phyloP scores from a whole-genome alignment of 2,113 vertebrate species.

The Tapirus terrestris region DNA sequence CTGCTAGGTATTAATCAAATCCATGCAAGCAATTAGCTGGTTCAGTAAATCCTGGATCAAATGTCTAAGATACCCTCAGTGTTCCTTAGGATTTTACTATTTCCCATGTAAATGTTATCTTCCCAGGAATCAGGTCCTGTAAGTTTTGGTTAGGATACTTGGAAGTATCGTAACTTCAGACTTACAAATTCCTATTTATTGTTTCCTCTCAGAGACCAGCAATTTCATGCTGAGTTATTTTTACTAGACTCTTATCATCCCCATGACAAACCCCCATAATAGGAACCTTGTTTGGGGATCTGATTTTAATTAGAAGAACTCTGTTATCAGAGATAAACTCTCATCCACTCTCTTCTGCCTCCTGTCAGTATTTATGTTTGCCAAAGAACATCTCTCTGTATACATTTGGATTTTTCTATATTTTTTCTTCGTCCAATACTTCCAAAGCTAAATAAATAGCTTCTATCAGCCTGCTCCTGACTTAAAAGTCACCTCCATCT shows the following conservation, averaged over 20 bases:
- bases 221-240: constrained; percentile 79
- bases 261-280: constrained; percentile 58
- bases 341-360: constrained; percentile 7
- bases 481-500: not conserved
- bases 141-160: constrained; percentile 69
- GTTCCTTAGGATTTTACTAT: constrained; percentile 46
- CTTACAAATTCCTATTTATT: constrained; percentile 76
- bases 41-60: constrained; percentile 52
- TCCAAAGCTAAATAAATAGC: not conserved
- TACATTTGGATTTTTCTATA: not conserved
- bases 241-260: constrained; percentile 75
- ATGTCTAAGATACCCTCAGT: constrained; percentile 34
- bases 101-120: constrained; percentile 74
- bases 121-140: constrained; percentile 71
- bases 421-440: not conserved
- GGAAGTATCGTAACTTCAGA: constrained; percentile 32
- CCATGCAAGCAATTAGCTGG: constrained; percentile 30
- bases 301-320: constrained; percentile 72
- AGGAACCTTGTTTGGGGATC: constrained; percentile 59
- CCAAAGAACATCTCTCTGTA: not conserved
- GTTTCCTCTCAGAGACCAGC: constrained; percentile 74
- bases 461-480: not conserved
- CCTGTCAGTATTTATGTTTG: not conserved
- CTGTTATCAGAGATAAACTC: constrained; percentile 40
- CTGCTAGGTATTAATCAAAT: not conserved